Evolutionary conservation across 2,113 vertebrate genomes (phyloP).

Genomic region (Noctilio leporinus): DNA sequence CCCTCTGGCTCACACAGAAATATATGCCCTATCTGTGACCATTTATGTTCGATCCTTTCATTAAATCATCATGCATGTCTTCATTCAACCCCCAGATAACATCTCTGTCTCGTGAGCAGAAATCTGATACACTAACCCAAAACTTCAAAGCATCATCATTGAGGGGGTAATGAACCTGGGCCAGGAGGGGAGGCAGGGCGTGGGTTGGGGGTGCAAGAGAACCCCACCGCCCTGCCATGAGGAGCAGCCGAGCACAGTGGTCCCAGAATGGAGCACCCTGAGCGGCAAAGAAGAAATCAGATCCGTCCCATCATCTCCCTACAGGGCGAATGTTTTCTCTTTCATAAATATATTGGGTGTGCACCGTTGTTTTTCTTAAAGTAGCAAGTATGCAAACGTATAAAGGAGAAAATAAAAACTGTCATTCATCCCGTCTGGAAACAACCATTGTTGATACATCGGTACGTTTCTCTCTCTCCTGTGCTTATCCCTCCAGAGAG

Average conservation of each 20-base stretch:
- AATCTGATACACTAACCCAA: not conserved
- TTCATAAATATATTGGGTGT: not conserved
- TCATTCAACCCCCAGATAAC: not conserved
- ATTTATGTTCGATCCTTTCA: not conserved
- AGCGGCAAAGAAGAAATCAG: not conserved
- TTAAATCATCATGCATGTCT: not conserved
- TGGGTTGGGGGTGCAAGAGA: accelerated
- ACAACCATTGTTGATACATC: not conserved
- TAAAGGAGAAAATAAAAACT: not conserved
- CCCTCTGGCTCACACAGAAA: not conserved
- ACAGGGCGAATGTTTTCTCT: not conserved
- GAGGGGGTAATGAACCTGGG: not conserved
- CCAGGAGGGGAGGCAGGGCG: not conserved
- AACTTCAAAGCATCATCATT: not conserved
- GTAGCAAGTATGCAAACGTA: not conserved
- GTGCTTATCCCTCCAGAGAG: not conserved
- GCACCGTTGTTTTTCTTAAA: not conserved
- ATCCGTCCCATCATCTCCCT: no score
- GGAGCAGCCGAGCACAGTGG: not conserved
- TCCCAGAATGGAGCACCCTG: not conserved
- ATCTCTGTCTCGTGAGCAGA: not conserved
- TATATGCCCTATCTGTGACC: not conserved
- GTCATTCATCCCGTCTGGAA: not conserved
- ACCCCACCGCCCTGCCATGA: accelerated
- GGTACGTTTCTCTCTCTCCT: not conserved